Conservation (phyloP, 2,113 vertebrate species). For the Tachuris rubrigastra region DNA sequence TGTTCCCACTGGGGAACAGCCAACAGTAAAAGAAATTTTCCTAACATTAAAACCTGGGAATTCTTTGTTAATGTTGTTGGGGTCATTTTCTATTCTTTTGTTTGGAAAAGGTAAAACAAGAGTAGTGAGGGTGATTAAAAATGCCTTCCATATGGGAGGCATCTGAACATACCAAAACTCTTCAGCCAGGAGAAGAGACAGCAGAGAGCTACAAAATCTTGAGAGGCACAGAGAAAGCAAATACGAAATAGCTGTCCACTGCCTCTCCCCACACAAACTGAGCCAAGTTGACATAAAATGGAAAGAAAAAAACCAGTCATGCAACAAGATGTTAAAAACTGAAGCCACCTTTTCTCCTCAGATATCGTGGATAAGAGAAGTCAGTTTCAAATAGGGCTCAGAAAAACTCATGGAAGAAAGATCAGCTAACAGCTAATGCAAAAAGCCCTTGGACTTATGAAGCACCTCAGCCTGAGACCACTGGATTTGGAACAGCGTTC, state of each 20-base stretch:
- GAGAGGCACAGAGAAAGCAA: neutral
- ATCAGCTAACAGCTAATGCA: neutral
- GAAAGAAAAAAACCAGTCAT: neutral
- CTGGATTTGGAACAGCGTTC: neutral
- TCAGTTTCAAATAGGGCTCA: neutral
- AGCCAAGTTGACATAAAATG: neutral
- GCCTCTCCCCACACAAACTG: neutral
- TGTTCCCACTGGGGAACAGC: neutral
- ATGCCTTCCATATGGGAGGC: conserved; percentile 1
- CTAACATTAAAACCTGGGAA: neutral
- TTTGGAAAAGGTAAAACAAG: neutral
- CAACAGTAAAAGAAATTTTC: conserved; percentile 1
- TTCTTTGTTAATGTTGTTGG: neutral
- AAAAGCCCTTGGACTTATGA: accelerated
- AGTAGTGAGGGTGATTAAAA: neutral
- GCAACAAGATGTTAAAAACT: neutral
- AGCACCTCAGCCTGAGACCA: neutral
- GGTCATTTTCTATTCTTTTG: neutral
- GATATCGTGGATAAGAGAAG: neutral
- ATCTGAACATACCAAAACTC: neutral
- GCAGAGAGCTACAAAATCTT: neutral
- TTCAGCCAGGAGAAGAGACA: neutral
- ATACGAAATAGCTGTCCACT: neutral
- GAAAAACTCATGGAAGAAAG: neutral
- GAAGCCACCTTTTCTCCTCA: accelerated